Percentiles rank a stretch among this genome's conserved stretches.
Conservation (phyloP, 2,888 invertebrate genomes). For the Maniola hyperantus region DNA sequence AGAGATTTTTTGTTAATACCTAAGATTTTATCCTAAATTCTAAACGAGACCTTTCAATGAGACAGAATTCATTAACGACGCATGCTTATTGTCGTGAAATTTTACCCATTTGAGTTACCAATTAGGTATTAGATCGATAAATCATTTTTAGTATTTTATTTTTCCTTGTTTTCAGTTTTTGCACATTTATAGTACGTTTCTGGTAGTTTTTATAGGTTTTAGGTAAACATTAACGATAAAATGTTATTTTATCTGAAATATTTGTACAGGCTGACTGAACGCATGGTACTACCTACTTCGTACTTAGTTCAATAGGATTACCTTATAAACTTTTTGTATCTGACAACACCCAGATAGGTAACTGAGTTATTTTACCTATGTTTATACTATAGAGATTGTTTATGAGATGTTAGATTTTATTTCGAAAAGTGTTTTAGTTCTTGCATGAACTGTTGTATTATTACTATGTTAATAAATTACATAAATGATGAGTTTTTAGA, state of each 20-base stretch:
- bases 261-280: too few relatives aligned
- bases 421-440: neutral
- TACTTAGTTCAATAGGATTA: too few relatives aligned
- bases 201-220: neutral
- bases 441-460: conserved; percentile 7
- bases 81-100: conserved; percentile 16
- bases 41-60: conserved; percentile 27
- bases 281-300: too few relatives aligned
- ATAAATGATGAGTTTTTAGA: neutral
- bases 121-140: neutral
- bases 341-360: too few relatives aligned
- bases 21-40: neutral
- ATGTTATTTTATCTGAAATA: too few relatives aligned
- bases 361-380: too few relatives aligned
- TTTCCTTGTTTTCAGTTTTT: neutral
- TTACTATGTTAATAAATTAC: neutral
- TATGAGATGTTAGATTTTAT: neutral
- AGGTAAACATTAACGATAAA: too few relatives aligned
- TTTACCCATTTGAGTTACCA: neutral
- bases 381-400: too few relatives aligned
- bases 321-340: too few relatives aligned
- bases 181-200: conserved; percentile 1
- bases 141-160: neutral
- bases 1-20: too few relatives aligned
- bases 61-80: conserved; percentile 33